These are phyloP conservation scores for Pteruthius melanotis DNA, from an alignment of 2,113 vertebrate species.

Conservation along the genomic window DNA sequence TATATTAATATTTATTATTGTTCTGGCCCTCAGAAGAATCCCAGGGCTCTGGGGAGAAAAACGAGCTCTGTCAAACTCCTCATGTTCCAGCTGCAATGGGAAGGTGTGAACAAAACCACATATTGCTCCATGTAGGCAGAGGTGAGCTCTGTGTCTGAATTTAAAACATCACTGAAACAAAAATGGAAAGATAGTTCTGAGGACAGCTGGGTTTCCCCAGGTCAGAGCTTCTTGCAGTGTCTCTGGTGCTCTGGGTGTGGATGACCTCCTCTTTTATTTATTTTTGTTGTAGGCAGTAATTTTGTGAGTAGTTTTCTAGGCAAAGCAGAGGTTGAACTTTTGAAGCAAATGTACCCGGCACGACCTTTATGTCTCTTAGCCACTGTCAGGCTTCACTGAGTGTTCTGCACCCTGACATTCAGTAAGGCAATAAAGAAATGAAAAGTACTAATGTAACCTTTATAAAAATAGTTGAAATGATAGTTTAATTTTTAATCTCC, in stretches of 20 bases:
- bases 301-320: slow-evolving; percentile 31
- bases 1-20: background rate
- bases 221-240: background rate
- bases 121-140: fast-evolving
- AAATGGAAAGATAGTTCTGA: background rate
- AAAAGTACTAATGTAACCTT: slow-evolving; percentile 70
- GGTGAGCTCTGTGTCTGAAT: background rate
- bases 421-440: slow-evolving; percentile 66
- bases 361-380: slow-evolving; percentile 64
- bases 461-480: slow-evolving; percentile 69
- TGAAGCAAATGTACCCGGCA: slow-evolving; percentile 34
- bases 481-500: slow-evolving; percentile 71
- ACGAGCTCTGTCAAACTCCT: background rate
- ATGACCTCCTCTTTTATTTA: background rate
- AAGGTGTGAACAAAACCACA: fast-evolving
- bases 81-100: background rate
- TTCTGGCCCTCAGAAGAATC: background rate
- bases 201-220: background rate
- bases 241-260: background rate
- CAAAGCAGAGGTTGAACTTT: slow-evolving; percentile 34
- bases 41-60: background rate
- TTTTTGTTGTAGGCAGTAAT: slow-evolving; percentile 32
- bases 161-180: background rate
- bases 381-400: slow-evolving; percentile 50
- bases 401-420: slow-evolving; percentile 66